Evolutionary conservation across 2,113 vertebrate species (phyloP).

Genomic region (Phaetusa simplex): DNA sequence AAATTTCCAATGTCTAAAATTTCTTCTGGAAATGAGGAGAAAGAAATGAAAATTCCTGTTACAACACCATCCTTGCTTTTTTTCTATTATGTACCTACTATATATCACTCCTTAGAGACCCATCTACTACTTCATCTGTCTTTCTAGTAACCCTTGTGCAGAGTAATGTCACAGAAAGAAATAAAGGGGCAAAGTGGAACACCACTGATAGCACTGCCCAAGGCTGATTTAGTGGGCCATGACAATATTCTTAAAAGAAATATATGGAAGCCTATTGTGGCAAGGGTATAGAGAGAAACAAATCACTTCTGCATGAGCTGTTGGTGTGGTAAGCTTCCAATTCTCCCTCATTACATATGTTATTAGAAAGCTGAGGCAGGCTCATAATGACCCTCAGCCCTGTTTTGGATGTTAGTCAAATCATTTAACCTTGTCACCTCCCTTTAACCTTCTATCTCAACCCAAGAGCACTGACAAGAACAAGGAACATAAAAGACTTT

Average conservation of each 20-base stretch:
- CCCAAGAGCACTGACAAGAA: neutral
- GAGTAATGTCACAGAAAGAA: constrained; percentile 58
- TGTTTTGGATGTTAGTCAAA: constrained; percentile 60
- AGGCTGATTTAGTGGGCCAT: constrained; percentile 56
- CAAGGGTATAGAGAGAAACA: constrained; percentile 31
- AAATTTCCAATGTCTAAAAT: constrained; percentile 37
- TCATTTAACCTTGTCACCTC: constrained; percentile 62
- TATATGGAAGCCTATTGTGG: constrained; percentile 25
- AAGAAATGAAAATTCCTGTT: constrained; percentile 42
- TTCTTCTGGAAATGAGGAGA: constrained; percentile 32
- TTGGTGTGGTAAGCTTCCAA: constrained; percentile 15
- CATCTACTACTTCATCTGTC: constrained; percentile 56
- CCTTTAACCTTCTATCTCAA: constrained; percentile 41
- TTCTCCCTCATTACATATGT: constrained; percentile 11
- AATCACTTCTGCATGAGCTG: constrained; percentile 47
- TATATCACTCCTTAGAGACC: constrained; percentile 63
- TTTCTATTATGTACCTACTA: constrained; percentile 48
- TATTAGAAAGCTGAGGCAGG: constrained; percentile 47
- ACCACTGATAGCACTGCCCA: constrained; percentile 46
- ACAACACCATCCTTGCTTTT: neutral
- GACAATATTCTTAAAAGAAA: constrained; percentile 53
- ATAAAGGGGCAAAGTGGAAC: constrained; percentile 65
- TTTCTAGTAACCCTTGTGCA: constrained; percentile 51
- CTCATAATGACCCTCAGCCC: constrained; percentile 9
- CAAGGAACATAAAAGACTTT: constrained; percentile 18